phyloP scores from a whole-genome alignment of 1,140 invertebrate species.

The Papilio machaon region DNA sequence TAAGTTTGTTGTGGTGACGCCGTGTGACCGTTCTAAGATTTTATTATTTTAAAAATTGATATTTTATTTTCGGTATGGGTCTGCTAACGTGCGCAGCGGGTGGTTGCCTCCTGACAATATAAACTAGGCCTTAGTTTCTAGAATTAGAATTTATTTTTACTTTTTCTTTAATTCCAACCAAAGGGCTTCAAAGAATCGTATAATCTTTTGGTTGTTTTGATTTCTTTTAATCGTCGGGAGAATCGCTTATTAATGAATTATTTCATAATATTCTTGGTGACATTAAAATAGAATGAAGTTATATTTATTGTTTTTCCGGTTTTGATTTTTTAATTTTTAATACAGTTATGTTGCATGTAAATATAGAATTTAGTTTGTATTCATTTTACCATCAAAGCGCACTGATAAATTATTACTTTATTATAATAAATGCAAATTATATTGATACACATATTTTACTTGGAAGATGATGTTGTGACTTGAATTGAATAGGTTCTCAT shows the following conservation, averaged over 20 bases:
- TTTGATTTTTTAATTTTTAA: slow-evolving; percentile 11
- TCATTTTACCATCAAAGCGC: not conserved
- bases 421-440: not conserved
- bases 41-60: slow-evolving; percentile 80
- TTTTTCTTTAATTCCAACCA: slow-evolving; percentile 46
- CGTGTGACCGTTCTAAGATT: slow-evolving; percentile 78
- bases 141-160: slow-evolving; percentile 47
- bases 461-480: no score
- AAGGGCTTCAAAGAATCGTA: slow-evolving; percentile 69
- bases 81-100: slow-evolving; percentile 77
- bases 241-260: slow-evolving; percentile 30
- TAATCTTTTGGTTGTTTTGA: slow-evolving; percentile 13
- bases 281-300: slow-evolving; percentile 15
- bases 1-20: slow-evolving; percentile 54
- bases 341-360: not conserved
- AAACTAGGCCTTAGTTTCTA: slow-evolving; percentile 51
- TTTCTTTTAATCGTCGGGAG: slow-evolving; percentile 30
- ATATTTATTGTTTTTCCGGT: slow-evolving; percentile 7
- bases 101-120: slow-evolving; percentile 42
- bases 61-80: slow-evolving; percentile 76
- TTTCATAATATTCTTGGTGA: slow-evolving; percentile 28
- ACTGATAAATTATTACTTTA: not conserved
- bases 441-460: no score
- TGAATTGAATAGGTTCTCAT: no score
- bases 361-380: not conserved